Conservation (phyloP, 2,888 invertebrate species). For the Polymixis flavicincta region DNA sequence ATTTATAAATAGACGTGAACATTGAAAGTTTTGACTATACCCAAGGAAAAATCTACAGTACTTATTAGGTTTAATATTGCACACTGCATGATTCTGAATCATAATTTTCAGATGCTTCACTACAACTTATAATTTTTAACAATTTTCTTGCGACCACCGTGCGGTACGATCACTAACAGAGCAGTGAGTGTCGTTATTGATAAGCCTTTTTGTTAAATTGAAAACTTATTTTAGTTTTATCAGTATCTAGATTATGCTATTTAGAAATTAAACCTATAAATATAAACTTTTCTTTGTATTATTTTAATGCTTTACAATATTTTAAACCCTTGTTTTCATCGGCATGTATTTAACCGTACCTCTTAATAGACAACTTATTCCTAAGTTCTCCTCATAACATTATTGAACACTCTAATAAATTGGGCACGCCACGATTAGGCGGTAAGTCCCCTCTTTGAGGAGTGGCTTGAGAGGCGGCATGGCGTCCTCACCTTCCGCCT, state of each 20-base stretch:
- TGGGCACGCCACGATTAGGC: too few species aligned
- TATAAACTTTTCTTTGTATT: not conserved
- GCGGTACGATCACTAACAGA: not conserved
- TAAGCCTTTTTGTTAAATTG: not conserved
- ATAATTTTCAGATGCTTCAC: not conserved
- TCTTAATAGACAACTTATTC: not conserved
- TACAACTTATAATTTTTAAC: not conserved
- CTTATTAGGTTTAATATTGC: conserved; percentile 1
- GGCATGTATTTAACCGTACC: not conserved
- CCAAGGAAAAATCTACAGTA: conserved; percentile 2
- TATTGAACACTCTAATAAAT: too few species aligned
- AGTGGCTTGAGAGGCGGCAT: too few species aligned
- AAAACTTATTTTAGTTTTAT: not conserved
- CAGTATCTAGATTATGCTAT: not conserved
- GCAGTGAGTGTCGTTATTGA: not conserved
- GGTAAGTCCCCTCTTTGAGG: too few species aligned
- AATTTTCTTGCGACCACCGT: not conserved
- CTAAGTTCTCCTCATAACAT: not conserved
- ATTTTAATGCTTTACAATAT: not conserved
- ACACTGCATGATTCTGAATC: not conserved
- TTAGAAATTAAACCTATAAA: not conserved
- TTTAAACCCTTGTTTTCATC: not conserved
- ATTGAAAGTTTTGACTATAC: not conserved
- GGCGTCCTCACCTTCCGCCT: too few species aligned
- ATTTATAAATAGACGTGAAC: not conserved